Percentiles rank a stretch among this genome's conserved stretches.
phyloP scores from a whole-genome alignment of 2,797 vertebrate genomes.

The Cossypha caffra region DNA sequence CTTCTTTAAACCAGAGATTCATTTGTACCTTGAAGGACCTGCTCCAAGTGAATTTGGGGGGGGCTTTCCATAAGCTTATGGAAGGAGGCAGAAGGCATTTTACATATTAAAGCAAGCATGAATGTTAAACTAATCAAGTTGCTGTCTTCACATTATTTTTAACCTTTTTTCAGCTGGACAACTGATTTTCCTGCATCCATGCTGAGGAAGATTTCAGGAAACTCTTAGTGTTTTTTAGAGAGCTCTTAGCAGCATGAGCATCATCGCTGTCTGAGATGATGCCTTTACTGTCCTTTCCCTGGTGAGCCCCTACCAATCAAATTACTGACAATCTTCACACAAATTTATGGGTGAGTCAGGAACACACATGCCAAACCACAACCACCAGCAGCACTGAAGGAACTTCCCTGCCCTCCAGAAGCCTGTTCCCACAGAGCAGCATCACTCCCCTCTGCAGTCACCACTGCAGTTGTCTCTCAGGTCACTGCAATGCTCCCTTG shows the following conservation, averaged over 20 bases:
- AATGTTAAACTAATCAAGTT: neutral
- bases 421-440: neutral
- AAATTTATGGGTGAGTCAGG: neutral
- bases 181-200: neutral
- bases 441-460: neutral
- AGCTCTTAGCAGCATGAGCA: neutral
- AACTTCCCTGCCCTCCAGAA: neutral
- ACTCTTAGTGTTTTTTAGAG: neutral
- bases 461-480: neutral
- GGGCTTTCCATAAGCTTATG: neutral
- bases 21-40: neutral
- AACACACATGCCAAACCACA: neutral
- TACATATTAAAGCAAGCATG: neutral
- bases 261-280: no score
- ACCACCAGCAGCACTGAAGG: neutral
- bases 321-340: neutral
- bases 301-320: neutral
- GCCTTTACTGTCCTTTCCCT: neutral
- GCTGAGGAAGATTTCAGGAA: neutral
- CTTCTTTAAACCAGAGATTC: neutral
- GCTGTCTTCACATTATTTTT: neutral
- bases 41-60: neutral
- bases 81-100: neutral
- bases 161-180: neutral
- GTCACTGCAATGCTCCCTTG: neutral